Conservation (phyloP, 2,113 vertebrate species). For the Trinectes maculatus region DNA sequence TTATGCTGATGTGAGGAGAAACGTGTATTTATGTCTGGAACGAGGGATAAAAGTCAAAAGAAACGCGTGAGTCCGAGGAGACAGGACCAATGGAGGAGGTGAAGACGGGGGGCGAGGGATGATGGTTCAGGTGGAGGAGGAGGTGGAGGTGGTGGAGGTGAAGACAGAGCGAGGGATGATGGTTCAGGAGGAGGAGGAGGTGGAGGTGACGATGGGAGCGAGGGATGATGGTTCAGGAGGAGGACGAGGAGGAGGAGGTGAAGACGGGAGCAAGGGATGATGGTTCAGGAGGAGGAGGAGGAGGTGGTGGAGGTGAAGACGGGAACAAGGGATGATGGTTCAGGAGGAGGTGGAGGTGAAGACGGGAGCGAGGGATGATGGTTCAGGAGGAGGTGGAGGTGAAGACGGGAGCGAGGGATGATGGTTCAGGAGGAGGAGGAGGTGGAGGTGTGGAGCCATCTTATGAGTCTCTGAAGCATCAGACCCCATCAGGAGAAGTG, state of each 20-base stretch:
- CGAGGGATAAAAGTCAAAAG: no score
- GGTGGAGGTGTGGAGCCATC: background rate
- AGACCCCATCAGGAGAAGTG: constrained; percentile 48
- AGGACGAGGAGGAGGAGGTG: background rate
- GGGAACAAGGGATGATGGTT: background rate
- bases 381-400: background rate
- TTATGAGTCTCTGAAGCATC: constrained; percentile 36
- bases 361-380: background rate
- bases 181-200: no score
- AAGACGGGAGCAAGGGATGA: background rate
- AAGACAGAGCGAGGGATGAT: background rate
- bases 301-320: no score
- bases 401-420: background rate
- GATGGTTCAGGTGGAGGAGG: background rate
- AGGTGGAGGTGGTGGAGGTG: background rate
- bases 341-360: background rate
- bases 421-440: constrained; percentile 26
- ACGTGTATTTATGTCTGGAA: no score
- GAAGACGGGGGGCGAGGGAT: background rate
- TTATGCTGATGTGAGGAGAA: no score
- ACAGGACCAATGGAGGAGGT: no score
- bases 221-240: background rate
- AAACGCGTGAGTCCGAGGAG: no score
- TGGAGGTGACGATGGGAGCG: background rate
- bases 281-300: no score